These are phyloP conservation scores for Acheta domesticus DNA, from an alignment of 2,888 invertebrate genomes.

Conservation along the genomic window DNA sequence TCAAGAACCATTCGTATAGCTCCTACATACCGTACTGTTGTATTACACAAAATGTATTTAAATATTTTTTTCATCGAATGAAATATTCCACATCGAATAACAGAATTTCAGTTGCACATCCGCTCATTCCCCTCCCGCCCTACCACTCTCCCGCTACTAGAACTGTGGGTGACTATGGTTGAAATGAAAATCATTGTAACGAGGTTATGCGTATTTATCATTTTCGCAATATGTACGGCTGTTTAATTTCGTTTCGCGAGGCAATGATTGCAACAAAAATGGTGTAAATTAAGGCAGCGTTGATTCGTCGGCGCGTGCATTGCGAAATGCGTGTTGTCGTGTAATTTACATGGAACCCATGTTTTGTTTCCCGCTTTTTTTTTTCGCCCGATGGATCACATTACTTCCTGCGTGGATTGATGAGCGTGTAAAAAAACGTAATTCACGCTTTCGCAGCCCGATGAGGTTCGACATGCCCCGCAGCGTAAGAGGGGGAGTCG, in stretches of 20 bases:
- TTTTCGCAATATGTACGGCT: slow-evolving; percentile 18
- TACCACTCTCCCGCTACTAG: too few species aligned
- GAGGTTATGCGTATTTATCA: neutral
- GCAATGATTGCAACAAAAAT: slow-evolving; percentile 1
- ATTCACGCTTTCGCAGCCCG: neutral
- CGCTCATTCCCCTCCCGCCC: too few species aligned
- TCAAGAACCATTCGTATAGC: too few species aligned
- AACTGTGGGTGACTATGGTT: neutral
- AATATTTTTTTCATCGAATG: too few species aligned
- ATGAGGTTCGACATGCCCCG: neutral
- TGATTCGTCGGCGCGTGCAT: neutral
- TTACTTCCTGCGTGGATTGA: slow-evolving; percentile 5
- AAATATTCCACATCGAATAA: too few species aligned
- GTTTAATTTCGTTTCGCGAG: neutral
- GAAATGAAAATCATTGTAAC: neutral
- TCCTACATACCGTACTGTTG: too few species aligned
- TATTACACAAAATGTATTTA: too few species aligned
- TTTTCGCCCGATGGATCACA: neutral
- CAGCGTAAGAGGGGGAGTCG: neutral
- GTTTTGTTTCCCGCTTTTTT: slow-evolving; percentile 12
- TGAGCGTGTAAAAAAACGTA: neutral
- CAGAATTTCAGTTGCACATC: too few species aligned
- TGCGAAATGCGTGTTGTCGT: neutral
- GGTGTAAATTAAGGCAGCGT: slow-evolving; percentile 18
- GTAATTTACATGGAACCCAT: slow-evolving; percentile 7